Evolutionary conservation across 2,797 vertebrate species (phyloP), one percentile per base, ranked within the genome.

Genomic region (Coregonus suidteri): DNA sequence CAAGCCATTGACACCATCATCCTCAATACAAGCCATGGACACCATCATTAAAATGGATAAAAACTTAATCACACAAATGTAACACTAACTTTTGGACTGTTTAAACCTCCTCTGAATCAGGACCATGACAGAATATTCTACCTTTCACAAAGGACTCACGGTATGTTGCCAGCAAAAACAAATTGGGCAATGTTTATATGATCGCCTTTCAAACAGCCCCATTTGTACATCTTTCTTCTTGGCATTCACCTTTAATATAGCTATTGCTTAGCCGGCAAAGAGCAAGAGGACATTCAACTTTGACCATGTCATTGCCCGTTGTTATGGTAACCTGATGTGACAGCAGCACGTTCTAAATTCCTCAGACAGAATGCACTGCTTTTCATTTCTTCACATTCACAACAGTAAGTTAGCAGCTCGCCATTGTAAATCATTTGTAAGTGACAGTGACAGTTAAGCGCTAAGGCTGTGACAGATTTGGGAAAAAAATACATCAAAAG

Each of bases 381-480:
- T 47, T 47, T 47, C 41, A 47, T 47, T 13, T 47, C 41, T 47
- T 47, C 11, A 47, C 41, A 47, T 47, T 47, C 41, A 47, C 41
- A 47, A 47, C 41, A 13, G 41, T 47, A 47, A 47, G 41, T 47
- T 47, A 47, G 41, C 41, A 47, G 41, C 41, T 47, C 41, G 31
- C 41, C 41, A 47, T 47, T 47, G 56, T 59, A 20, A 59, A 2
- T n/a, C 72, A 56, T 47, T 9, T 47, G 3, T 67, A 72, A 74
- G 78, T 82, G 41, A 73, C 81, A 80, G 62, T 67, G 13, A 34
- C 65, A n/a, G 65, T 84, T 86, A 77, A 84, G 88, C 88, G 75
- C 85, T 82, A 87, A 86, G 86, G 83, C 85, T 84, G 84, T 84
- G 81, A 88, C 82, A 77, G 73, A 84, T 64, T 73, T 53, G 20